Evolutionary conservation across 2,888 invertebrate genomes (phyloP), one percentile per base, ranked within the genome.

Genomic region (Ceriagrion tenellum): DNA sequence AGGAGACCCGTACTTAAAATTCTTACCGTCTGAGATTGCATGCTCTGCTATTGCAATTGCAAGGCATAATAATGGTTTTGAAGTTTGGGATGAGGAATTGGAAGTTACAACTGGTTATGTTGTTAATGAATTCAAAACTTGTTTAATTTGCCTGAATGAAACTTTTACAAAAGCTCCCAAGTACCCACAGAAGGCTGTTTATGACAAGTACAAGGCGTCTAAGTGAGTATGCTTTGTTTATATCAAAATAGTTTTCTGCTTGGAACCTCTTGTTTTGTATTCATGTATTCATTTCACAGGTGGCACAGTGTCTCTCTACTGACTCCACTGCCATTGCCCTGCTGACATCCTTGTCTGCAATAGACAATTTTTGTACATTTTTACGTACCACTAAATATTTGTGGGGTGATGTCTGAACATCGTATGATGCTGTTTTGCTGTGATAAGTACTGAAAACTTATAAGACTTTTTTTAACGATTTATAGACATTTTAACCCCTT

Each of bases 1-100:
- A 96, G 98, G 98, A 6, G 99, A 99, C 96, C 98, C 98, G 0
- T 99, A 98, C 97, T 97, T 99, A 96, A 98, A 98, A 96, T 99
- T 97, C 97, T 97, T 98, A 96, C 99, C 99, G 55, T 99, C 99
- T 8, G 97, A 98, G 91, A 98, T 99, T 95, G 99, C 99, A 6
- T 98, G 99, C 10, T 97, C 98, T 56, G 98, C 99, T 0, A 97
- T 99, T 74, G 99, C 98, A 95, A 97, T 99, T 56, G 98, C 99
- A 0, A 98, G 98, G 93, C 98, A 98, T 96, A 98, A 98, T 95
- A 95, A 97, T 96, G 97, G 97, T n/a, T 97, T 96, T 55, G 96
- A 96, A 88, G 97, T 98, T 91, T 99, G 99, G 99, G 98, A 98
- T 0, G 96, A 97, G 0, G 97, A 98, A 95, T 97, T 99, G 95